These are phyloP conservation scores for Vesta saturnalis DNA, from an alignment of 2,888 invertebrate genomes.

Conservation along the genomic window DNA sequence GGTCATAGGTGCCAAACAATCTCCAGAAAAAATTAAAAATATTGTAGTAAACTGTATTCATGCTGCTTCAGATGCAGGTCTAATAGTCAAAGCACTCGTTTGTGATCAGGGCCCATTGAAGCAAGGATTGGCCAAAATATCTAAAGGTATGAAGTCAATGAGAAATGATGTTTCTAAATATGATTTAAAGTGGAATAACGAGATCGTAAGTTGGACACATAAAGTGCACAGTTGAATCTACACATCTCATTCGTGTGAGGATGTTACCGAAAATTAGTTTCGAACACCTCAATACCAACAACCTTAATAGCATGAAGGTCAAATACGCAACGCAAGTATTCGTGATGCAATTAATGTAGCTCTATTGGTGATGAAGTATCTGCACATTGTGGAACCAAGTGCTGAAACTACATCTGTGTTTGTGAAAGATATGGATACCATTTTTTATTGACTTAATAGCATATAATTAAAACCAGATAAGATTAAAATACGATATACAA, in stretches of 20 bases:
- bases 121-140: conserved; percentile 17
- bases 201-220: conserved; percentile 29
- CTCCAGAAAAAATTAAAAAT: conserved; percentile 17
- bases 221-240: neutral
- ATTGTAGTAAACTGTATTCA: conserved; percentile 17
- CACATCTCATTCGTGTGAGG: conserved; percentile 18
- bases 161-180: conserved; percentile 22
- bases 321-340: conserved; percentile 26
- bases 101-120: conserved; percentile 24
- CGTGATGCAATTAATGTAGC: conserved; percentile 25
- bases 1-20: conserved; percentile 17
- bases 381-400: conserved; percentile 7
- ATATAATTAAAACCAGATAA: too few species aligned
- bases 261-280: conserved; percentile 19
- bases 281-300: conserved; percentile 17
- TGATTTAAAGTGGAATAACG: conserved; percentile 9
- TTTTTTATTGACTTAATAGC: too few species aligned
- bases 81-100: conserved; percentile 22
- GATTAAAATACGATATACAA: neutral
- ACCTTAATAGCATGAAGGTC: conserved; percentile 20
- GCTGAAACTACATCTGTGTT: conserved; percentile 24
- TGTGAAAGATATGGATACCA: too few species aligned
- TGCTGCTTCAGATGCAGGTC: conserved; percentile 16
- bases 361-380: conserved; percentile 19
- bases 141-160: conserved; percentile 2